These are phyloP conservation scores for Phylloscopus collybita DNA, from an alignment of 2,797 vertebrate genomes.

Conservation along the genomic window DNA sequence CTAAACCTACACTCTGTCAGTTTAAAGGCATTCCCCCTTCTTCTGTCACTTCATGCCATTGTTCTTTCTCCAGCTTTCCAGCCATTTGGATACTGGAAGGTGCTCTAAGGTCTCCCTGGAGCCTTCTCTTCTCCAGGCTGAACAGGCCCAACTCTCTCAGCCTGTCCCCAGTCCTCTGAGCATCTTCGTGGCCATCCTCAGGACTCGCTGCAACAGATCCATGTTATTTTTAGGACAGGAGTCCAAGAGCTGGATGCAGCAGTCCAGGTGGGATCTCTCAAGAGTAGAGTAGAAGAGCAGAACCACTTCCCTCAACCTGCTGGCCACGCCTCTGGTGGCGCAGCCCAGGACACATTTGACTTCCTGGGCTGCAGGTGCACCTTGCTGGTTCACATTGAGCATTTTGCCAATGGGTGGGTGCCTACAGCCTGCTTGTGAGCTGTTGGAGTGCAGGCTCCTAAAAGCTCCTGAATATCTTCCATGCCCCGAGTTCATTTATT, in stretches of 20 bases:
- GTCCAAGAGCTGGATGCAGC: background rate
- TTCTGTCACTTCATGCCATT: background rate
- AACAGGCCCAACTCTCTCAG: background rate
- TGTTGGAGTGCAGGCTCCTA: background rate
- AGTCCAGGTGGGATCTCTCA: background rate
- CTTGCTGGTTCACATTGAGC: background rate
- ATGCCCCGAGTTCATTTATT: background rate
- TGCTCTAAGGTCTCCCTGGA: background rate
- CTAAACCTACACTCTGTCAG: background rate
- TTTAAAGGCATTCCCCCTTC: background rate
- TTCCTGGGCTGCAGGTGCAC: background rate
- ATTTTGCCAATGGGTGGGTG: background rate
- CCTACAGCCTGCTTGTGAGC: background rate
- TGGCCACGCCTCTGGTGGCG: background rate
- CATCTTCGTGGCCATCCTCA: background rate
- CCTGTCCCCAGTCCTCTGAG: background rate
- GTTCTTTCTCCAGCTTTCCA: background rate
- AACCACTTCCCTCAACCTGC: background rate
- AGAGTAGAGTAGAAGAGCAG: background rate
- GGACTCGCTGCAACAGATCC: background rate
- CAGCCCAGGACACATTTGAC: background rate
- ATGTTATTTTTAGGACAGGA: background rate
- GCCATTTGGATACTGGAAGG: background rate
- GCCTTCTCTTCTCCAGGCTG: background rate
- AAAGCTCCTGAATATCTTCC: background rate